These are phyloP conservation scores for Apodemia mormo DNA, from an alignment of 2,888 invertebrate genomes.

Conservation along the genomic window DNA sequence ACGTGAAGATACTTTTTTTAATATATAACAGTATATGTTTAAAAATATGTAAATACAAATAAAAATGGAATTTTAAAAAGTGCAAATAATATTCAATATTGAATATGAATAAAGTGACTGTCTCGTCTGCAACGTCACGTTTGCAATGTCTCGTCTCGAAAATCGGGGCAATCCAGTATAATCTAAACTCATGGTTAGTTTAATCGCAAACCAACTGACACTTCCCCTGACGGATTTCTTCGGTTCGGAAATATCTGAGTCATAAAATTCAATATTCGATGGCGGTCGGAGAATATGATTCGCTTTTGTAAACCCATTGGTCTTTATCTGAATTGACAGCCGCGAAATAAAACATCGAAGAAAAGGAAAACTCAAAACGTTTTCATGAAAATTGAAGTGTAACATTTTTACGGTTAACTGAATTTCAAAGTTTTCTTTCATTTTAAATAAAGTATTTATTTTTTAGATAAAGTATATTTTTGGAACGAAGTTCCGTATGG, in stretches of 20 bases:
- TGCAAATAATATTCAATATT: background rate
- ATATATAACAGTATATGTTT: too few relatives aligned
- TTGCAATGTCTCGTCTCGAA: too few relatives aligned
- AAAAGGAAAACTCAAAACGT: constrained; percentile 10
- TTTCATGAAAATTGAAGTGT: constrained; percentile 3
- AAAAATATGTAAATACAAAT: too few relatives aligned
- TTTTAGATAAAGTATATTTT: too few relatives aligned
- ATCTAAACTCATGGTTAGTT: background rate
- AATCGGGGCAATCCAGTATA: background rate
- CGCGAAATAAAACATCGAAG: background rate
- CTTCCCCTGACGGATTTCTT: constrained; percentile 27
- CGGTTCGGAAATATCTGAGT: constrained; percentile 29
- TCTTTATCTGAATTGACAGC: constrained; percentile 16
- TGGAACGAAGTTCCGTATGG: too few relatives aligned
- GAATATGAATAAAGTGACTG: background rate
- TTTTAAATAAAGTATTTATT: background rate
- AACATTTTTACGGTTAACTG: background rate
- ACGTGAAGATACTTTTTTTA: too few relatives aligned
- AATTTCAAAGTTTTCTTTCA: background rate
- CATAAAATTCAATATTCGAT: constrained; percentile 31
- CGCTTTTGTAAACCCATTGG: constrained; percentile 24
- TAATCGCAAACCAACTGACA: constrained; percentile 30
- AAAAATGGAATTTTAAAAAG: too few relatives aligned
- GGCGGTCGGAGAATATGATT: constrained; percentile 29
- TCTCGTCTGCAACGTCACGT: too few relatives aligned